Base-by-base conservation (phyloP, 2,888 invertebrate species). In the Metopia argyrocephala region DNA sequence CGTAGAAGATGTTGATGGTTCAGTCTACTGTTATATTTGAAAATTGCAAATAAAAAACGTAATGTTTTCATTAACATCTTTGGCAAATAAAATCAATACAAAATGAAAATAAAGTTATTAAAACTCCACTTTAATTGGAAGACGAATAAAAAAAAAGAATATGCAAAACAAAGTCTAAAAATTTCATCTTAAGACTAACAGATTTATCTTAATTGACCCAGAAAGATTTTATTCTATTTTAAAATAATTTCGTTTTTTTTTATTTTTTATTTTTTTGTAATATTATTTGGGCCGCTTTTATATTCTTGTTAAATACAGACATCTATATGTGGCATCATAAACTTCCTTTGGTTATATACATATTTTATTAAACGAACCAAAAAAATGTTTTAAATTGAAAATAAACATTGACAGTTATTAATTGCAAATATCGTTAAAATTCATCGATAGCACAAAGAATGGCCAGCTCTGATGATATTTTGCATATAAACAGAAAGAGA, bases 381-480 rank as follows among this genome's bases (percentile, higher is more conserved):
- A 23, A 57, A 48, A 78, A 68, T 71, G 73, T 80, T 31, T 38
- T 85, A 85, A 85, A 84, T 84, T 85, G 86, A 86, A 86, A 84
- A 86, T 87, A 85, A 86, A 85, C 86, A 85, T 78, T 88, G 88
- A 88, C 88, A 88, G 88, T 87, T 88, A 88, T 88, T 88, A 88
- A 88, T 88, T 88, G 88, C 88, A 87, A 88, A 88, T 88, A 88
- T 88, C 88, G 87, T 87, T 87, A 87, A 87, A 81, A 88, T 87
- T 88, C 88, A 88, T 88, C 88, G 88, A 81, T 76, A 78, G 54
- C 21, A 52, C 15, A 48, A 20, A 73, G 78, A 62, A 76, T 74
- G 76, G 69, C 73, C 28, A 75, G 46, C 54, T 73, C 7, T 73
- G 62, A 61, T 68, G 78, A 62, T 62, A 61, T 54, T 78, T 21